Evolutionary conservation across 2,888 invertebrate genomes (phyloP), one percentile per base, ranked within the genome.

Genomic region (Steromphala cineraria): DNA sequence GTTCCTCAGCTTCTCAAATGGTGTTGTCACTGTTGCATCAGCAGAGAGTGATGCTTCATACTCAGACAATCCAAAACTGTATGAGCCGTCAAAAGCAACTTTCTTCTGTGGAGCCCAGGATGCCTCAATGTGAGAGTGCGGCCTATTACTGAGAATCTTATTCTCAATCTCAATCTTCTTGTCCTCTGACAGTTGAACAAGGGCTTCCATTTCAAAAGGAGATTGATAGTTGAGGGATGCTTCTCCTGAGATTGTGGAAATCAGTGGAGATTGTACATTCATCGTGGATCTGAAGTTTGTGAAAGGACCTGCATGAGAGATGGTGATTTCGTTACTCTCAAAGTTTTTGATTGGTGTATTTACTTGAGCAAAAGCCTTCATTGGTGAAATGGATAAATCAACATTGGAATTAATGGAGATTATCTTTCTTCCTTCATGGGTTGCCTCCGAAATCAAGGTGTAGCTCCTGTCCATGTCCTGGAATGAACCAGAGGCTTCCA

Each of bases 291-390:
- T 17, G 80, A 85, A 85, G 81, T 85, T 75, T 31, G 62, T 46
- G 46, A 78, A 8, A 24, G 74, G 40, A 4, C 85, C 86, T 0
- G 62, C 62, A 62, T 84, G 80, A 36, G 82, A 83, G 40, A 82
- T 19, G 40, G 28, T 82, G 8, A 86, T 17, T 21, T 84, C 81
- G 10, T 76, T 82, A 21, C 78, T 75, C 81, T 84, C 81, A 52
- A 86, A 79, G 78, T 46, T 4, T 21, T 80, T 55, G 31, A 83
- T 76, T 8, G 86, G 82, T 10, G 87, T 85, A 21, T 77, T 78
- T 3, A 86, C 28, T 21, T 78, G 67, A 24, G 79, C 52, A 40
- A 53, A 78, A 17, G 79, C 67, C 7, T 67, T 77, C 75, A 83
- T 77, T 0, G 85, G 82, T 8, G 53, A 21, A 5, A 46, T 53